Evolutionary conservation across 2,888 invertebrate genomes (phyloP).

Genomic region (Lomographa bimaculata): DNA sequence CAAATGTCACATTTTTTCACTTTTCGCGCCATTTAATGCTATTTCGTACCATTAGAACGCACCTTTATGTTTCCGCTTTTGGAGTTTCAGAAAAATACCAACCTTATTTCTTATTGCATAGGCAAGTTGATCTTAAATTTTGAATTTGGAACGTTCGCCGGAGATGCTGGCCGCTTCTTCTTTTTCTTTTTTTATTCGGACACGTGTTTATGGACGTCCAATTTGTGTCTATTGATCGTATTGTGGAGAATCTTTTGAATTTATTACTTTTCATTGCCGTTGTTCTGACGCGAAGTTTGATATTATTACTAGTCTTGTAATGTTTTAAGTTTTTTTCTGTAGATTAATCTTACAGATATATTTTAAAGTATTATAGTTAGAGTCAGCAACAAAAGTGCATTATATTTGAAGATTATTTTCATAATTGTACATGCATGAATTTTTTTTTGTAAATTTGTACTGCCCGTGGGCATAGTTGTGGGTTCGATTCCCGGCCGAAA

Average conservation of each 20-base stretch:
- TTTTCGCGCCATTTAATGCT: constrained; percentile 81
- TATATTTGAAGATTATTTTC: too few relatives aligned
- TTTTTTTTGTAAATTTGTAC: too few relatives aligned
- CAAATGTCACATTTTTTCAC: constrained; percentile 70
- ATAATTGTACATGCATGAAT: too few relatives aligned
- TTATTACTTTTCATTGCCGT: constrained; percentile 48
- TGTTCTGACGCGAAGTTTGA: too few relatives aligned
- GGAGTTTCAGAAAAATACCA: constrained; percentile 34
- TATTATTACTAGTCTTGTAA: too few relatives aligned
- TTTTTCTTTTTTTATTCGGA: constrained; percentile 54
- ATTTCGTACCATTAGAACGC: constrained; percentile 62
- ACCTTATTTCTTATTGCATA: constrained; percentile 42
- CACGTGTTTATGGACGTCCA: constrained; percentile 73
- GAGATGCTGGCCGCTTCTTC: constrained; percentile 38
- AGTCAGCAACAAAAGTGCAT: too few relatives aligned
- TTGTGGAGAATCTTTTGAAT: constrained; percentile 46
- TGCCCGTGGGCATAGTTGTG: too few relatives aligned
- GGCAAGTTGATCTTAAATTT: too few relatives aligned
- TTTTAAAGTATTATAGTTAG: too few relatives aligned
- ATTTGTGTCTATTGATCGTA: constrained; percentile 73
- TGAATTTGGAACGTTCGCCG: constrained; percentile 28
- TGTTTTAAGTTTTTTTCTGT: too few relatives aligned
- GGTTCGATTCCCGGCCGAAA: too few relatives aligned
- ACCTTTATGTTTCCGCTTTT: constrained; percentile 35
- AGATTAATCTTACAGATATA: too few relatives aligned